phyloP scores from a whole-genome alignment of 2,888 invertebrate species.

The Ptychoptera contaminata region DNA sequence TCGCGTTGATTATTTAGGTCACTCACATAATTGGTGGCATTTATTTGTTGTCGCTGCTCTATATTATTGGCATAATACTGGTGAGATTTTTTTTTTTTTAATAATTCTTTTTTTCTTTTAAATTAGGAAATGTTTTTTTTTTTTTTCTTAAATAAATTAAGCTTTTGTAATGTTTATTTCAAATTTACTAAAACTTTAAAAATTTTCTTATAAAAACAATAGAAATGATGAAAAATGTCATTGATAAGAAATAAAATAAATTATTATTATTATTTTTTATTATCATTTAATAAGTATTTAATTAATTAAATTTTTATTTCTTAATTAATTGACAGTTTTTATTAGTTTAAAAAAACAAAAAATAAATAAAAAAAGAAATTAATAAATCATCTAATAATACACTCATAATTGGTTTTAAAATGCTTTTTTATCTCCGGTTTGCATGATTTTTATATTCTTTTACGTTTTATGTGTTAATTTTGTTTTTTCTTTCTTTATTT shows the following conservation, averaged over 20 bases:
- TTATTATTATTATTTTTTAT: background rate
- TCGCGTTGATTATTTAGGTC: constrained; percentile 79
- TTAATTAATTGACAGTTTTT: background rate
- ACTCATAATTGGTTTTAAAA: background rate
- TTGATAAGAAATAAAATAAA: background rate
- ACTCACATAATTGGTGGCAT: constrained; percentile 98
- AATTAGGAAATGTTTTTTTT: background rate
- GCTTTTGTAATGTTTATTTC: background rate
- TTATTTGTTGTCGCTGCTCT: constrained; percentile 74
- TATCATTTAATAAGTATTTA: background rate
- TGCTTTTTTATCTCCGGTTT: no score
- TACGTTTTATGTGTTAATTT: no score
- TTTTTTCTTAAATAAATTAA: background rate
- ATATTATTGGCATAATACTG: constrained; percentile 80
- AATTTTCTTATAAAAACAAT: background rate
- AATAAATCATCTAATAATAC: background rate
- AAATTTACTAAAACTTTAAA: background rate
- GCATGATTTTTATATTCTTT: no score
- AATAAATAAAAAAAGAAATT: no score
- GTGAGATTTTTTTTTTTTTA: constrained; percentile 18
- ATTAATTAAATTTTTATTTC: background rate
- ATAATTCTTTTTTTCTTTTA: no score
- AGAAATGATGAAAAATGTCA: no score
- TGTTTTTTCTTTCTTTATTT: background rate
- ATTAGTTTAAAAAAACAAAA: no score